Base-by-base conservation (phyloP, 2,888 invertebrate species). In the Tetragonisca angustula region DNA sequence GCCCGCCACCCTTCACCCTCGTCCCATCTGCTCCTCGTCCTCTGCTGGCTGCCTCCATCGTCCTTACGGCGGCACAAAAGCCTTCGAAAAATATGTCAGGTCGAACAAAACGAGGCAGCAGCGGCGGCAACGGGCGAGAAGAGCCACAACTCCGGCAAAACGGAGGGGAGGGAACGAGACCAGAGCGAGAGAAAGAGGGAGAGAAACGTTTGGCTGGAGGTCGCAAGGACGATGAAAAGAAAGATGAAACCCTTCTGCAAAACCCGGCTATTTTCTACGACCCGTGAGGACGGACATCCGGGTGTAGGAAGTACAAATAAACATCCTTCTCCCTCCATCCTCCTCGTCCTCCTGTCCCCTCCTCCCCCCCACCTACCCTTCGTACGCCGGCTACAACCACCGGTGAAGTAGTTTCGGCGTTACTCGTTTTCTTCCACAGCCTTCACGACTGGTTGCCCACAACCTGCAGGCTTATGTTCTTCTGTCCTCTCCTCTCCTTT, bases 41-140 rank as follows among this genome's bases (percentile, higher is more conserved):
- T 32, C 62, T 17, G 6, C 21, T 21, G 5, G 19, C 19, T 24
- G 61, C 32, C 62, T 32, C 64, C 64, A 5, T 64, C 83, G 80
- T 90, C 83, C 87, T 81, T 82, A 77, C 79, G 69, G 78, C 68
- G 83, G 62, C 87, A 87, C 85, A 89, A 84, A 90, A 92, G 90
- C 88, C 88, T 85, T 89, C 89, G 87, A 88, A 91, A 91, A 92
- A 91, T 91, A 91, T 89, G 91, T 91, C 92, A 89, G 85, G 81
- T 85, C 75, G 89, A 89, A 89, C 91, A 90, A 91, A 92, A 91
- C 88, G 87, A 85, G 85, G 79, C 76, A 79, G 75, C 74, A 13
- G 59, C 69, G 84, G 79, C 76, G 76, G 76, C 74, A 19, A 52
- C 74, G 52, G 77, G 77, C 56, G 73, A 77, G 75, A 67, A 67